Evolutionary conservation across 2,888 invertebrate genomes (phyloP).

Genomic region (Mylabris sibirica): DNA sequence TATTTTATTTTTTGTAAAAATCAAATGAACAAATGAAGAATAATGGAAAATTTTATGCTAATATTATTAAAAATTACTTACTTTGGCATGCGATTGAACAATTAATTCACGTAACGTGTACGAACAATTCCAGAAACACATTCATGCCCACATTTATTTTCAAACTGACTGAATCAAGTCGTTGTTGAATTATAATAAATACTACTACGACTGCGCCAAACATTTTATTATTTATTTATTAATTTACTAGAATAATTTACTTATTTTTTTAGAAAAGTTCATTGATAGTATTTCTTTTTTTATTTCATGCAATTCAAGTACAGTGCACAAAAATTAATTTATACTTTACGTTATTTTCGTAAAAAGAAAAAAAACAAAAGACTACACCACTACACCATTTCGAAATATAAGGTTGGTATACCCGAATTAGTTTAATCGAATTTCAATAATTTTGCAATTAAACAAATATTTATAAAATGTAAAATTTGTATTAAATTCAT

Average conservation of each 20-base stretch:
- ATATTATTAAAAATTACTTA: constrained; percentile 19
- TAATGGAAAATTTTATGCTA: background rate
- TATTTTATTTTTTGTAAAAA: background rate
- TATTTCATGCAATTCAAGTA: too few relatives aligned
- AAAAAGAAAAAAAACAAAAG: background rate
- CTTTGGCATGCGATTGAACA: constrained; percentile 41
- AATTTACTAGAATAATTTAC: background rate
- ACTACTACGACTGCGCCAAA: background rate
- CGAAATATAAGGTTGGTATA: background rate
- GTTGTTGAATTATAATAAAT: background rate
- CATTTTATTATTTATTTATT: background rate
- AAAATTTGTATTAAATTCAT: too few relatives aligned
- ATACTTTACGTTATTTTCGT: background rate
- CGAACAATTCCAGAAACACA: constrained; percentile 17
- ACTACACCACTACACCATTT: too few relatives aligned
- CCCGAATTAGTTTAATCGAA: background rate
- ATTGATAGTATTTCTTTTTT: background rate
- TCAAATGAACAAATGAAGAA: background rate
- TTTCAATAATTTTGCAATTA: background rate
- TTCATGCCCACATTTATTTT: constrained; percentile 19
- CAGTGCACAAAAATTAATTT: too few relatives aligned
- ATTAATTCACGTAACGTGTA: constrained; percentile 30
- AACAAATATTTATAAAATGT: background rate
- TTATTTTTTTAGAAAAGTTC: background rate
- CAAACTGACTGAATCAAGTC: constrained; percentile 27